A percentile compares a stretch with the other conserved stretches of the same genome.
phyloP scores from a whole-genome alignment of 1,140 invertebrate genomes.

The Drosophila persimilis region DNA sequence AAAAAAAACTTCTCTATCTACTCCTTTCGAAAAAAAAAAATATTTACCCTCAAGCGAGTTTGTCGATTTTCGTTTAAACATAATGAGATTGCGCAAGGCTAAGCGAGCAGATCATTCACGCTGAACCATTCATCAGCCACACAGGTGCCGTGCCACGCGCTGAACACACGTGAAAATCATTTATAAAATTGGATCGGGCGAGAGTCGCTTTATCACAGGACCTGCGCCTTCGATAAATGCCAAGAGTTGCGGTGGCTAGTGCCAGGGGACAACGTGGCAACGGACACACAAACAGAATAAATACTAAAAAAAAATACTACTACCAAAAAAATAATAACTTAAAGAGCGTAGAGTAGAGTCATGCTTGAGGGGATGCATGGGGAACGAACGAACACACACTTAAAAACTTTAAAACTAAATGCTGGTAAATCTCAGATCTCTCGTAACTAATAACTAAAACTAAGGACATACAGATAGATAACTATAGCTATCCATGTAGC shows the following conservation, averaged over 20 bases:
- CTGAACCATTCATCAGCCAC: conserved; percentile 10
- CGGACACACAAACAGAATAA: conserved; percentile 43
- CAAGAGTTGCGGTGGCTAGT: conserved; percentile 14
- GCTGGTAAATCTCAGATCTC: conserved; percentile 71
- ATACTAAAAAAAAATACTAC: conserved; percentile 20
- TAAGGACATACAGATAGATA: conserved; percentile 45
- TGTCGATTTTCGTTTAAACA: conserved; percentile 36
- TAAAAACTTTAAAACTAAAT: conserved; percentile 41
- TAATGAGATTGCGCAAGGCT: conserved; percentile 71
- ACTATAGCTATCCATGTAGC: conserved; percentile 46
- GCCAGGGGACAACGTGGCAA: conserved; percentile 18
- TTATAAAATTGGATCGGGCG: conserved; percentile 1
- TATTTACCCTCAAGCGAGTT: conserved; percentile 1
- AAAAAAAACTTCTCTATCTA: background rate
- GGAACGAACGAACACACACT: background rate
- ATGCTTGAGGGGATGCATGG: conserved; percentile 20
- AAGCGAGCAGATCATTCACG: conserved; percentile 30
- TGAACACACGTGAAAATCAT: conserved; percentile 37
- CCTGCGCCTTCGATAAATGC: conserved; percentile 52
- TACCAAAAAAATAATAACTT: conserved; percentile 35
- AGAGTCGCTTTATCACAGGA: conserved; percentile 50
- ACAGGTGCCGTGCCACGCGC: conserved; percentile 18
- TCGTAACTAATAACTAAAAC: conserved; percentile 62
- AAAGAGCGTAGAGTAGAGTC: conserved; percentile 22
- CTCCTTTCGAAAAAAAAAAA: conserved; percentile 30